These are phyloP conservation scores for Crossocerus cetratus DNA, from an alignment of 2,888 invertebrate species.

Conservation along the genomic window DNA sequence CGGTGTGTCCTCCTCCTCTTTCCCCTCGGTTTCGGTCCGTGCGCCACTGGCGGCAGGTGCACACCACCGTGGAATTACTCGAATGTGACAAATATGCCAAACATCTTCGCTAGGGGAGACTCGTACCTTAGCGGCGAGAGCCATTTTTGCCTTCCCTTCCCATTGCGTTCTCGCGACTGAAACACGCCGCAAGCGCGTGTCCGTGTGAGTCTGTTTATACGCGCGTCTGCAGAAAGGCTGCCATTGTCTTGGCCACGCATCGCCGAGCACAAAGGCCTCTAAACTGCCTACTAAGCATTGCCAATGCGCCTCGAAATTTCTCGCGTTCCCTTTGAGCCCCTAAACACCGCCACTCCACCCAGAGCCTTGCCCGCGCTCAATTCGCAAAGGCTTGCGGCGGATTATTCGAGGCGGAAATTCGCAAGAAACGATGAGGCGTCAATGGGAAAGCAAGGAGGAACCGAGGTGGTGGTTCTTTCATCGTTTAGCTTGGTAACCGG, in stretches of 20 bases:
- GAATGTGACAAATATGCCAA: slow-evolving; percentile 74
- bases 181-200: background rate
- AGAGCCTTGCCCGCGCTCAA: no score
- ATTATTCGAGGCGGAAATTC: background rate
- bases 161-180: background rate
- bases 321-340: background rate
- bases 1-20: slow-evolving; percentile 41
- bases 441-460: no score
- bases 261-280: slow-evolving; percentile 22
- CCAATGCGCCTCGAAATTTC: slow-evolving; percentile 16
- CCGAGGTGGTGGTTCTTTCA: slow-evolving; percentile 50
- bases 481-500: slow-evolving; percentile 35
- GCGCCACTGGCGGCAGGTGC: slow-evolving; percentile 65
- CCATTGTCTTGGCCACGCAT: slow-evolving; percentile 48
- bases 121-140: slow-evolving; percentile 13
- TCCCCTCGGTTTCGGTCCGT: slow-evolving; percentile 38
- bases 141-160: slow-evolving; percentile 38
- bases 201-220: background rate
- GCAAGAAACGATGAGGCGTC: background rate
- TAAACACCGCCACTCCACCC: background rate
- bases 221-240: slow-evolving; percentile 28
- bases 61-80: slow-evolving; percentile 70
- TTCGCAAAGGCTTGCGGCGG: background rate
- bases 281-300: slow-evolving; percentile 11
- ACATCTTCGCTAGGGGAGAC: slow-evolving; percentile 59